Evolutionary conservation across 2,888 invertebrate species (phyloP).

Genomic region (Polydrusus pterygomalis): DNA sequence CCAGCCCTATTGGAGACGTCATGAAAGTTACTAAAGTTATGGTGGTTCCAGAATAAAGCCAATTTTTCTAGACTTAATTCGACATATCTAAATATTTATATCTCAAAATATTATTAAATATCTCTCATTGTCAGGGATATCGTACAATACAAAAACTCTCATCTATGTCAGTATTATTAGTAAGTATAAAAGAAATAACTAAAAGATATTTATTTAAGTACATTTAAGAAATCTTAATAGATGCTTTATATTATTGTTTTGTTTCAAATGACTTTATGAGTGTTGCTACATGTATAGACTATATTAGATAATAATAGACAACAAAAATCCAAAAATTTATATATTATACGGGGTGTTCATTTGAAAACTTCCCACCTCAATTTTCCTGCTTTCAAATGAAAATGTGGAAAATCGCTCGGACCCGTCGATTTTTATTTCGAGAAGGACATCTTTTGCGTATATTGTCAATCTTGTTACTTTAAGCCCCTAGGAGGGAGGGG

Average conservation of each 20-base stretch:
- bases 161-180: constrained; percentile 32
- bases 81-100: constrained; percentile 15
- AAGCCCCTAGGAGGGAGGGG: too few relatives aligned
- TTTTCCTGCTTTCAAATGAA: too few relatives aligned
- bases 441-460: too few relatives aligned
- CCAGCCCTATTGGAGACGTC: too few relatives aligned
- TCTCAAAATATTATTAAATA: background rate
- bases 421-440: too few relatives aligned
- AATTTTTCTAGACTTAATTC: constrained; percentile 2
- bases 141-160: constrained; percentile 30
- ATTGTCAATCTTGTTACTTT: too few relatives aligned
- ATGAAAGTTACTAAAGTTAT: background rate
- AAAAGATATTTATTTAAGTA: constrained; percentile 8
- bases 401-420: too few relatives aligned
- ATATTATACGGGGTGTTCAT: too few relatives aligned
- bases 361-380: too few relatives aligned
- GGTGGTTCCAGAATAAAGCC: background rate
- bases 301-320: background rate
- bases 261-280: constrained; percentile 16
- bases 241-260: constrained; percentile 24
- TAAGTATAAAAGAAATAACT: constrained; percentile 13
- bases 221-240: constrained; percentile 1
- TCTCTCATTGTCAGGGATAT: constrained; percentile 19
- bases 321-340: background rate
- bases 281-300: constrained; percentile 36